These are phyloP conservation scores for Sebastes wilsoni DNA, from an alignment of 2,797 vertebrate genomes.

Conservation along the genomic window DNA sequence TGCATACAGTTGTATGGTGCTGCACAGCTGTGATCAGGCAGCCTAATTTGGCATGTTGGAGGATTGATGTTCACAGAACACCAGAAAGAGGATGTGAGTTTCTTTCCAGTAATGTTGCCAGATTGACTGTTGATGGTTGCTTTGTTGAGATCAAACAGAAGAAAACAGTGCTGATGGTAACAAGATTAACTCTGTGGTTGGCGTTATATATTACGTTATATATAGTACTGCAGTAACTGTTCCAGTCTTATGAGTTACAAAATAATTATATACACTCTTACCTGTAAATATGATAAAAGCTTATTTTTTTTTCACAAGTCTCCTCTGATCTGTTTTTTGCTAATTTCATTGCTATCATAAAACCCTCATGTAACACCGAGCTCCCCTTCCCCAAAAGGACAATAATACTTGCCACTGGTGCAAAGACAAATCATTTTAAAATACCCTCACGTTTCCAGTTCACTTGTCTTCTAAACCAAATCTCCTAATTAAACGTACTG, in stretches of 20 bases:
- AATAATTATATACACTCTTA: not conserved
- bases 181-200: not conserved
- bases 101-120: not conserved
- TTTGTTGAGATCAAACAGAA: not conserved
- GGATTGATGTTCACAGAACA: not conserved
- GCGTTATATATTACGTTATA: not conserved
- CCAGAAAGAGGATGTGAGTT: not conserved
- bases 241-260: not conserved
- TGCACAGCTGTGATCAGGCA: not conserved
- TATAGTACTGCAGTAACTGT: not conserved
- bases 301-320: not conserved
- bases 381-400: not conserved
- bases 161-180: not conserved
- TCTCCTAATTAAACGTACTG: conserved; percentile 32
- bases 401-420: not conserved
- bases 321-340: not conserved
- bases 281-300: not conserved
- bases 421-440: not conserved
- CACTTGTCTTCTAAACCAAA: not conserved
- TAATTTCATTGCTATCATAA: not conserved
- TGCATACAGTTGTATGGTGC: not conserved
- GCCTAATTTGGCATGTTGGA: not conserved
- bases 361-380: not conserved
- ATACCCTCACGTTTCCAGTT: not conserved
- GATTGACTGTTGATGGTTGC: not conserved